These are phyloP conservation scores for Temnothorax rugatulus DNA, from an alignment of 2,888 invertebrate species.

Conservation along the genomic window DNA sequence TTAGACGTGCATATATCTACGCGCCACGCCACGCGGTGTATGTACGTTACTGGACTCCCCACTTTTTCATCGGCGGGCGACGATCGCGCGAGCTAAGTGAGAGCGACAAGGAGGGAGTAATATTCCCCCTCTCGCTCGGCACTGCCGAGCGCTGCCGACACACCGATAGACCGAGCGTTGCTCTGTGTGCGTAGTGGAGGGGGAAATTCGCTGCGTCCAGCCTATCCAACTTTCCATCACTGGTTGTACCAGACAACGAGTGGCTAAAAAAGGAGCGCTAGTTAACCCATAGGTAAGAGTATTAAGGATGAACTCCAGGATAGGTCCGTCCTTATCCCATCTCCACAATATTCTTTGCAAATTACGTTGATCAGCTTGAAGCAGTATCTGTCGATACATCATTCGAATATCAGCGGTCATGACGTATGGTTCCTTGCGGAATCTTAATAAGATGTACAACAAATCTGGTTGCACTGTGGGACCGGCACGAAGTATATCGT, in stretches of 20 bases:
- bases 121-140: no score
- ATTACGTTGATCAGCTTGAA: not conserved
- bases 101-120: no score
- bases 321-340: accelerated
- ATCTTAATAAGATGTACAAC: not conserved
- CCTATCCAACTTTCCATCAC: no score
- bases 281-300: not conserved
- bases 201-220: no score
- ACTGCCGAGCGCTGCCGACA: no score
- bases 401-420: not conserved
- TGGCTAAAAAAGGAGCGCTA: not conserved
- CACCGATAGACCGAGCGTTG: no score
- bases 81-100: no score
- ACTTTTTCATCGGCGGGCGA: no score
- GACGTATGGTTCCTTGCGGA: not conserved
- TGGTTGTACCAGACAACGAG: not conserved
- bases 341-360: not conserved
- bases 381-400: not conserved
- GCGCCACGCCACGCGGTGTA: no score
- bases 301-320: not conserved
- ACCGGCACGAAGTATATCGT: constrained; percentile 1
- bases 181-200: no score
- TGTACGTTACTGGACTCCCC: no score
- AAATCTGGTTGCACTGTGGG: constrained; percentile 28
- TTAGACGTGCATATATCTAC: no score